Conservation (phyloP, 2,113 vertebrate species). For the Mustelus asterias region DNA sequence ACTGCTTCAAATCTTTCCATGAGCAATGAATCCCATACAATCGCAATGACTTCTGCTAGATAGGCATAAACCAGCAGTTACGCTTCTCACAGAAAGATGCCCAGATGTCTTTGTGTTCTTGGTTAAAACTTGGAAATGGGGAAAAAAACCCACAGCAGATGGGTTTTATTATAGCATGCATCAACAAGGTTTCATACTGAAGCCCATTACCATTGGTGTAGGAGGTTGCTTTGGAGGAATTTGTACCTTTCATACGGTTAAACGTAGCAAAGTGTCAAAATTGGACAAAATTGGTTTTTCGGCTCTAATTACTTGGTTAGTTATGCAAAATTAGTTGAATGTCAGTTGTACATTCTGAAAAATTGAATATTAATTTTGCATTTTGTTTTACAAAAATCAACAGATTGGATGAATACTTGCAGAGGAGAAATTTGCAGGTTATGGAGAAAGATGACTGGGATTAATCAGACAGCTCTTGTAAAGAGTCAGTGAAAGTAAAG, state of each 20-base stretch:
- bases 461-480: too few relatives aligned
- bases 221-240: neutral
- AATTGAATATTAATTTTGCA: neutral
- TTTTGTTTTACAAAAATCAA: too few relatives aligned
- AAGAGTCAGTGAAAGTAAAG: too few relatives aligned
- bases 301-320: neutral
- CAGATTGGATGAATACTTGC: too few relatives aligned
- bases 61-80: neutral
- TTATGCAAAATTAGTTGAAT: neutral
- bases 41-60: neutral
- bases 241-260: neutral
- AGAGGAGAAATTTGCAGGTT: too few relatives aligned
- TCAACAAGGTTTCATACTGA: neutral
- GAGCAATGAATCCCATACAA: neutral
- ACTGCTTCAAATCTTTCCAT: neutral
- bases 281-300: neutral
- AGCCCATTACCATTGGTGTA: neutral
- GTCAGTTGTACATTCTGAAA: neutral
- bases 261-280: neutral
- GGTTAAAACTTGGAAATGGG: neutral
- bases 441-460: too few relatives aligned
- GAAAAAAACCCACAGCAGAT: neutral
- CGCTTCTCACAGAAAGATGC: neutral
- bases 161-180: neutral
- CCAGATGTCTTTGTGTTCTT: neutral